These are phyloP conservation scores for Ichneumon xanthorius DNA, from an alignment of 2,888 invertebrate genomes.

Conservation along the genomic window DNA sequence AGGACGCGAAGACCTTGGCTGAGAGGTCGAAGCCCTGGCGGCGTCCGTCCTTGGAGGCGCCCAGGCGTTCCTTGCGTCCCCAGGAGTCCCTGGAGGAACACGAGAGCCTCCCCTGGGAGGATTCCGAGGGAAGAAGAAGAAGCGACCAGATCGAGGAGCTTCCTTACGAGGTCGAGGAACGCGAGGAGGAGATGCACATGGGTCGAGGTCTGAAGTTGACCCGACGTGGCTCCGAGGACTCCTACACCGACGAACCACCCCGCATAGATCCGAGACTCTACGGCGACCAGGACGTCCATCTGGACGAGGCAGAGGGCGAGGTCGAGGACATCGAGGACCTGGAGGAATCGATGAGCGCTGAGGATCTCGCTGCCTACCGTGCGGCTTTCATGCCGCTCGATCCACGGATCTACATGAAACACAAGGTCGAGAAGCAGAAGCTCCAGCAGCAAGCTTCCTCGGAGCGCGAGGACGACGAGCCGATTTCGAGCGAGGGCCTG, in stretches of 20 bases:
- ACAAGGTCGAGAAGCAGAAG: not conserved
- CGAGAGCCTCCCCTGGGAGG: slow-evolving; percentile 70
- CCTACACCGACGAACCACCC: slow-evolving; percentile 67
- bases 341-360: slow-evolving; percentile 45
- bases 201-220: slow-evolving; percentile 63
- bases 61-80: slow-evolving; percentile 77
- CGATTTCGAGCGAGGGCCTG: slow-evolving; percentile 73
- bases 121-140: slow-evolving; percentile 64
- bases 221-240: slow-evolving; percentile 69
- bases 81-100: slow-evolving; percentile 72
- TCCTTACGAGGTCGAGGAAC: slow-evolving; percentile 62
- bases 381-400: slow-evolving; percentile 67
- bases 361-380: slow-evolving; percentile 60
- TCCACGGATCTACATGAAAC: slow-evolving; percentile 60
- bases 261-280: slow-evolving; percentile 77
- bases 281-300: slow-evolving; percentile 71
- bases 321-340: slow-evolving; percentile 53
- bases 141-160: slow-evolving; percentile 57
- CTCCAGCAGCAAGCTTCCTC: slow-evolving; percentile 35
- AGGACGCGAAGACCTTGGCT: slow-evolving; percentile 68
- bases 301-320: slow-evolving; percentile 32
- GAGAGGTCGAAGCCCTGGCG: slow-evolving; percentile 81
- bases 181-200: slow-evolving; percentile 63
- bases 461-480: slow-evolving; percentile 68
- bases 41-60: slow-evolving; percentile 81